Conservation (phyloP, 64 coral and sea anemone genomes). For the Actinia tenebrosa region DNA sequence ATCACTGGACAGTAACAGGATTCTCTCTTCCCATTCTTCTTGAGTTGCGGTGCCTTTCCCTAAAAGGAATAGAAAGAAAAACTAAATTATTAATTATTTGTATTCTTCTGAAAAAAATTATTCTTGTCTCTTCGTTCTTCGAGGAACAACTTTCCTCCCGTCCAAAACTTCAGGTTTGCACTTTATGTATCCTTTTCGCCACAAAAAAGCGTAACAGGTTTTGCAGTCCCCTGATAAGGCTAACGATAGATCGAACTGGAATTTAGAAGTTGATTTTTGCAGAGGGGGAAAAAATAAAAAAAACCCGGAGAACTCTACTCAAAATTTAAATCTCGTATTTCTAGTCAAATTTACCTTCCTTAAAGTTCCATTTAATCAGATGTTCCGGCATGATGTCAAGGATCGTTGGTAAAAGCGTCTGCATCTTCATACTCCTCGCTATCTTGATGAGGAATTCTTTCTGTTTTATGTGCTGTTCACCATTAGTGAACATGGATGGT, state of each 20-base stretch:
- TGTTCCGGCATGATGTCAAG: slow-evolving; percentile 92
- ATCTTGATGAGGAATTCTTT: slow-evolving; percentile 72
- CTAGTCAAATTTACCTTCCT: slow-evolving; percentile 51
- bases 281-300: too few relatives aligned
- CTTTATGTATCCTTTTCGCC: too few relatives aligned
- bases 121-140: too few relatives aligned
- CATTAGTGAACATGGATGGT: slow-evolving; percentile 85
- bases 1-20: slow-evolving; percentile 72
- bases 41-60: slow-evolving; percentile 65
- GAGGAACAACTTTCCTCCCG: too few relatives aligned
- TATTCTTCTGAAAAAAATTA: too few relatives aligned
- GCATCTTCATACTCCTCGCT: slow-evolving; percentile 67
- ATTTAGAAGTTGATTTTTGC: too few relatives aligned
- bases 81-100: too few relatives aligned
- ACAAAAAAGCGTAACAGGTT: too few relatives aligned
- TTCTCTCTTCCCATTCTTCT: slow-evolving; percentile 91
- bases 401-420: slow-evolving; percentile 58
- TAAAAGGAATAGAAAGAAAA: slow-evolving; percentile 3
- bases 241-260: too few relatives aligned
- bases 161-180: too few relatives aligned
- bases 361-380: slow-evolving; percentile 87
- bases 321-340: not conserved
- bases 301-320: too few relatives aligned
- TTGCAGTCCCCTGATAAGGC: too few relatives aligned
- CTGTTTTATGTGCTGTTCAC: slow-evolving; percentile 49